Percentiles rank a stretch among this genome's conserved stretches.
Conservation (phyloP, 2,888 invertebrate species). For the Drosophila monieri region DNA sequence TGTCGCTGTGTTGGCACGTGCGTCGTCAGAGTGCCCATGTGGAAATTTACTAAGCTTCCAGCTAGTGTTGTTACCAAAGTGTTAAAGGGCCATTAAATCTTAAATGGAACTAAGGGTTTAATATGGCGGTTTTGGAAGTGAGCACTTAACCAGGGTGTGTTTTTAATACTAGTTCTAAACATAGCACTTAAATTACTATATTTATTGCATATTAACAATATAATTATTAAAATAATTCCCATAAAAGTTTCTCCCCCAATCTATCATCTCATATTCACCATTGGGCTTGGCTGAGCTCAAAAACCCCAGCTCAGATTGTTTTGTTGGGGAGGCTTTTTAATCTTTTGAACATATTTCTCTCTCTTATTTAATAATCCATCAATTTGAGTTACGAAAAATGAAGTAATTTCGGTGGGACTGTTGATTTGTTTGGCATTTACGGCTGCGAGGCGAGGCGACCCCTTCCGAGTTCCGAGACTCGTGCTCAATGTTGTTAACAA, state of each 20-base stretch:
- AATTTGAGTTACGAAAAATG: slow-evolving; percentile 51
- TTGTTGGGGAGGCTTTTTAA: slow-evolving; percentile 28
- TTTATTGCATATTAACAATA: neutral
- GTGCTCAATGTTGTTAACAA: slow-evolving; percentile 60
- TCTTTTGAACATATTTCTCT: slow-evolving; percentile 38
- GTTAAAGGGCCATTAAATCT: neutral
- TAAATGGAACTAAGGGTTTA: neutral
- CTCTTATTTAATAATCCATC: slow-evolving; percentile 61
- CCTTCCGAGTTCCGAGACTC: slow-evolving; percentile 36
- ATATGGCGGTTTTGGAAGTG: neutral
- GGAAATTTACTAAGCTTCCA: slow-evolving; percentile 51
- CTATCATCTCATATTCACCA: slow-evolving; percentile 35
- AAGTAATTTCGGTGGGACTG: slow-evolving; percentile 43
- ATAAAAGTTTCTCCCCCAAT: neutral
- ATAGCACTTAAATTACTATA: neutral
- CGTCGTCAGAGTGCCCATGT: slow-evolving; percentile 47
- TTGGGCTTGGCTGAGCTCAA: slow-evolving; percentile 16
- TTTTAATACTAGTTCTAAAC: neutral
- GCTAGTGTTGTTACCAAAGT: slow-evolving; percentile 10
- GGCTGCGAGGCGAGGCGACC: slow-evolving; percentile 12
- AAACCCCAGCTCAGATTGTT: slow-evolving; percentile 11
- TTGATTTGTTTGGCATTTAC: slow-evolving; percentile 43
- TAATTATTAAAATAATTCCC: slow-evolving; percentile 3
- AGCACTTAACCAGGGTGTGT: neutral
- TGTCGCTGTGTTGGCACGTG: slow-evolving; percentile 55